Percentiles rank a stretch among this genome's conserved stretches.
Conservation (phyloP, 2,888 invertebrate genomes). For the Tanytarsus gracilentus region DNA sequence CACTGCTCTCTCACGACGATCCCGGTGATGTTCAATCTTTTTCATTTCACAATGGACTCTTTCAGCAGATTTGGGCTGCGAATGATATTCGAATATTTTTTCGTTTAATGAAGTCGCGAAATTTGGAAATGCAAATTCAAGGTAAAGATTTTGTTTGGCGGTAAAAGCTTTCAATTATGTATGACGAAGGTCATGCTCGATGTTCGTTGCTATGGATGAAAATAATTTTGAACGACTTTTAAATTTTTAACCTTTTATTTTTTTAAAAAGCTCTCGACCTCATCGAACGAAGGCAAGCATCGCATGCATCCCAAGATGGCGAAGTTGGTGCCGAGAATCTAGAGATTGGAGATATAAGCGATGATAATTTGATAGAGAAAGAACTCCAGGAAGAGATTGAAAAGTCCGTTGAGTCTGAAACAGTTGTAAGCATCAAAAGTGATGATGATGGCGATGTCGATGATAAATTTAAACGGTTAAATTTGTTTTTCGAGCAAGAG, state of each 20-base stretch:
- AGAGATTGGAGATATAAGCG: conserved; percentile 33
- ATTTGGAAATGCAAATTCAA: conserved; percentile 83
- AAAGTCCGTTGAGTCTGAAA: conserved; percentile 18
- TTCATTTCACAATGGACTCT: conserved; percentile 53
- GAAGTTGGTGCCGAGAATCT: conserved; percentile 37
- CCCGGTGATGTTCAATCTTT: conserved; percentile 46
- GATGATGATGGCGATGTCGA: conserved; percentile 26
- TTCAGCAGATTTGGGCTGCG: conserved; percentile 78
- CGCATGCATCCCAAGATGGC: conserved; percentile 45
- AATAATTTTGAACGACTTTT: too few relatives aligned
- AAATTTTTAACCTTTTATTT: too few relatives aligned
- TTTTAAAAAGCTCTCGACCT: conserved; percentile 73
- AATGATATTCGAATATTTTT: conserved; percentile 85
- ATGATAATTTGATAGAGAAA: conserved; percentile 32
- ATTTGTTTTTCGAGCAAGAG: conserved; percentile 40
- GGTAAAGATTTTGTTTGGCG: too few relatives aligned
- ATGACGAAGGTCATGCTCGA: too few relatives aligned
- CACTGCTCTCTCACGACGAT: conserved; percentile 43
- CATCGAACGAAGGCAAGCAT: conserved; percentile 66
- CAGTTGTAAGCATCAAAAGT: conserved; percentile 31
- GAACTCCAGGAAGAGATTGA: neutral
- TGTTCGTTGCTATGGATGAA: too few relatives aligned
- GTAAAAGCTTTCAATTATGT: too few relatives aligned
- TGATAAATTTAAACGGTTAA: conserved; percentile 40
- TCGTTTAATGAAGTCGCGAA: conserved; percentile 87